Evolutionary conservation across 2,113 vertebrate genomes (phyloP), one percentile per base, ranked within the genome.

Genomic region (Thamnaconus septentrionalis): DNA sequence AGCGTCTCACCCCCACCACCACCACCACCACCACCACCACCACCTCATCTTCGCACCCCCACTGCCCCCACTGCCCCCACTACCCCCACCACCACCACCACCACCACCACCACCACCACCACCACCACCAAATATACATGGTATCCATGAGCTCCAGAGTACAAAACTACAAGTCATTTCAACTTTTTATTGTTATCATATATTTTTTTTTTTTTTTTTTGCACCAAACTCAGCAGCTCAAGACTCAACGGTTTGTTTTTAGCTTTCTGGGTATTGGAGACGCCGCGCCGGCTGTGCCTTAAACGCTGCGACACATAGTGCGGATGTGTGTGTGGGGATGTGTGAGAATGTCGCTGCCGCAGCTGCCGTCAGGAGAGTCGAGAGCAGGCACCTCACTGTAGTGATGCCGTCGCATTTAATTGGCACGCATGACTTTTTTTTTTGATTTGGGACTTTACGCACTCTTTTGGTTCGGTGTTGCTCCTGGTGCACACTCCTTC

Each of bases 121-220:
- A 4, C 3, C 8, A 85, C 18, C 18, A 31, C 18, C 18, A 31
- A 31, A 2, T 92, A 90, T 93, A 89, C 94, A 94, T 94, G 94
- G 93, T 93, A 93, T 94, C 94, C 92, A 92, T 92, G 94, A 90
- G 90, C 87, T 89, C 76, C 69, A 59, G 61, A 61, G 12, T 46
- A 61, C 3, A 43, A 65, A 41, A 59, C 69, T 8, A 9, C 48
- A 49, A 49, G 9, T 50, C 48, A 50, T 2, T 50, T 50, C 3
- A 31, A 31, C 18, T 31, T 31, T 31, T 31, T 31, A 31, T 31
- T 31, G 18, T 31, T 31, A 31, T 31, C 18, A 31, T 31, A 31
- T 31, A 31, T 31, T 31, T 31, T 31, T 31, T 31, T 31, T 31
- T 31, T 2, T 31, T 55, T 3, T 42, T 46, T 64, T 54, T 61